Conservation (phyloP, 2,888 invertebrate genomes). For the Venustoraphidia nigricollis region DNA sequence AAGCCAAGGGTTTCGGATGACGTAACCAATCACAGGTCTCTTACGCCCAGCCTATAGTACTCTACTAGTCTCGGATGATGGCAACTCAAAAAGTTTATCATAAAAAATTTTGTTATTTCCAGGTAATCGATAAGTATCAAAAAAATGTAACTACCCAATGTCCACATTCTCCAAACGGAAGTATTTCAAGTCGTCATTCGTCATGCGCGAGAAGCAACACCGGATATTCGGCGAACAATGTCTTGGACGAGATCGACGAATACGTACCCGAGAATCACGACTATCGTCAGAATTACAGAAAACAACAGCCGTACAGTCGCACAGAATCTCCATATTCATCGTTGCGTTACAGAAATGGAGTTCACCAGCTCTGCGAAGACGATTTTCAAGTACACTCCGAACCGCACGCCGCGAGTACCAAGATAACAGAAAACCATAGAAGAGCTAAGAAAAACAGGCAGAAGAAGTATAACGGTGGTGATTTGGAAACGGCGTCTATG, state of each 20-base stretch:
- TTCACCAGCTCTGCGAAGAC: slow-evolving; percentile 24
- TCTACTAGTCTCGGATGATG: no score
- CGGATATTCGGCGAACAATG: slow-evolving; percentile 17
- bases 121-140: slow-evolving; percentile 53
- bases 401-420: slow-evolving; percentile 18
- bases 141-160: slow-evolving; percentile 30
- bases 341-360: slow-evolving; percentile 14
- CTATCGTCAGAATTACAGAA: no score
- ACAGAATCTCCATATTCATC: no score
- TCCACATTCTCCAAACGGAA: slow-evolving; percentile 19
- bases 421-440: slow-evolving; percentile 18
- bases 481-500: slow-evolving; percentile 21
- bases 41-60: no score
- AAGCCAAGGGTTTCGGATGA: no score
- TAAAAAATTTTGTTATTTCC: slow-evolving; percentile 12
- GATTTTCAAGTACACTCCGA: not conserved
- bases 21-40: no score
- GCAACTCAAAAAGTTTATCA: slow-evolving; percentile 1
- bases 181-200: slow-evolving; percentile 21
- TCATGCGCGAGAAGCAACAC: slow-evolving; percentile 20
- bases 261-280: no score
- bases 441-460: slow-evolving; percentile 10
- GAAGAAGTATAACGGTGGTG: not conserved
- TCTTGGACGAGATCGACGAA: not conserved
- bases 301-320: no score